Base-by-base conservation (phyloP, 2,888 invertebrate species). In the Eremobia ochroleuca region DNA sequence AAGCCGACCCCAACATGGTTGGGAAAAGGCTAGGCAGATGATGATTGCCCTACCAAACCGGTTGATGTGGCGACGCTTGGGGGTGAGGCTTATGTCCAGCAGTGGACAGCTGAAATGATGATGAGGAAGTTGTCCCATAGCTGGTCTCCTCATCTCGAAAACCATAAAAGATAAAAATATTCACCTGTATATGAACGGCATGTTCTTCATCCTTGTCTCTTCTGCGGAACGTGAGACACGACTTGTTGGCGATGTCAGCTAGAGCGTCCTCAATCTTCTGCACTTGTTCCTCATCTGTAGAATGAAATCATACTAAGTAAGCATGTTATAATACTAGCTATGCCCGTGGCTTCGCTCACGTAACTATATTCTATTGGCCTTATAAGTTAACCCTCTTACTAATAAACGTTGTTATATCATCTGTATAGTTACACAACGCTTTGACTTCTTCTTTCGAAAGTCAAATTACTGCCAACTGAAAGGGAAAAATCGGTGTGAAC, bases 191-290 rank as follows among this genome's bases (percentile, higher is more conserved):
- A 18, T 90, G 77, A 49, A 96, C 96, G 40, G 95, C 94, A 77
- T 95, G 94, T 83, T 96, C 95, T 3, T 91, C 88, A 21, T 92
- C 90, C 18, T 92, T 89, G 82, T 76, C 34, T 69, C 92, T 91
- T 8, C 88, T 79, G 25, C 87, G 90, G 85, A 97, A 96, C 79
- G 87, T 93, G 18, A 97, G 87, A 84, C 97, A 97, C 0, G 97
- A 96, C 25, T 95, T 93, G 76, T 94, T 95, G 15, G 94, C 92
- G 69, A 97, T 95, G 65, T 97, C 97, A 4, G 91, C 91, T 92
- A 97, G 92, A 37, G 92, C 97, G 25, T 91, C 90, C 81, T 95
- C 90, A 82, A 97, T 97, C 82, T 93, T 92, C 71, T 91, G 89
- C 25, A 95, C 83, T 87, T 97, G 94, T 43, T 93, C 91, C 49